Evolutionary conservation across 2,113 vertebrate genomes (phyloP), one percentile per base, ranked within the genome.

Genomic region (Dasypus novemcinctus): DNA sequence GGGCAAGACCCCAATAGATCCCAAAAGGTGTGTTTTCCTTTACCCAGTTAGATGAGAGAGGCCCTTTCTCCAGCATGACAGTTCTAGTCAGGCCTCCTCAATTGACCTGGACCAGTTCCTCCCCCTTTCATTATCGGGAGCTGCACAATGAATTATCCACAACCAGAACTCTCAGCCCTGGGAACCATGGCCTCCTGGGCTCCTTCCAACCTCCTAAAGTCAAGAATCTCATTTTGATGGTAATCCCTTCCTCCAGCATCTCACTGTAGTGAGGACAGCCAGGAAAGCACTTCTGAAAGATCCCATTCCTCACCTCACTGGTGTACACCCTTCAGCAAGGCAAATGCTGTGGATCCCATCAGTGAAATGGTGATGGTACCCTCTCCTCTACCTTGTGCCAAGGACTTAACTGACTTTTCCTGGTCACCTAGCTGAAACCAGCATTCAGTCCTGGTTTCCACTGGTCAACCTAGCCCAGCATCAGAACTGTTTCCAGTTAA

Each of bases 331-430:
- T 93, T 63, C 57, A 87, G 59, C 66, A 90, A 87, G 36, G 38
- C 57, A 69, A 11, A 1, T 36, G 3, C 63, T 69, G 9, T 80
- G 41, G 43, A 76, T 85, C n/a, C 38, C 38, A 23, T 88, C 23
- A 36, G 52, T 80, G 64, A 23, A 41, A 27, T 52, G 75, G 27
- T 25, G 7, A 96, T 89, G 23, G 11, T 74, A 2, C 54, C 18
- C 63, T 87, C 36, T 57, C 33, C 76, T 74, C 59, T 74, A n/a
- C 36, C 92, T 86, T 83, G 49, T 96, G n/a, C 63, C 36, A 41
- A 7, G n/a, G 33, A 5, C 72, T 94, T 95, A 64, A 64, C 87
- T 95, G 49, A 8, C 29, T 94, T 94, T 86, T 72, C 94, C 69
- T 64, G 74, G n/a, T 74, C 27, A 41, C 29, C 33, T 68, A 36